Base-by-base conservation (phyloP, 2,797 vertebrate genomes). In the Rhodeus uyekii region DNA sequence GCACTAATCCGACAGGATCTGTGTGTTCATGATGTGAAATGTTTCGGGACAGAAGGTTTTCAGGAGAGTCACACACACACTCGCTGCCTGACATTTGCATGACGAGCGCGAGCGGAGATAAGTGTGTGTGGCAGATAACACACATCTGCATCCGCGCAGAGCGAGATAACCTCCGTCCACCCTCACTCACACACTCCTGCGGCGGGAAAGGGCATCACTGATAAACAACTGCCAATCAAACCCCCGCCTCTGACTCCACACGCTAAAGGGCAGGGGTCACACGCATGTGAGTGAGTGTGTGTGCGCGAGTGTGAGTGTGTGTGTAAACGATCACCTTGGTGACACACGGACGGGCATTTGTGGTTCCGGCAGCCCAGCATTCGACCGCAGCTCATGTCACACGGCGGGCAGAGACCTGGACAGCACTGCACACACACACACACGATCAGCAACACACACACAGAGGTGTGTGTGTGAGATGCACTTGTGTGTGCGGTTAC, bases 271-370 rank as follows among this genome's bases (percentile, higher is more conserved):
- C n/a, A n/a, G n/a, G n/a, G n/a, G n/a, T n/a, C n/a, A n/a, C n/a
- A n/a, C n/a, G n/a, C n/a, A n/a, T n/a, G n/a, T n/a, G n/a, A n/a
- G n/a, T n/a, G n/a, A n/a, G n/a, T 64, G 74, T 78, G 71, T 63
- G 65, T 76, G 75, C 58, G 10, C 24, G 46, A 9, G 46, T 46
- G 72, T 27, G 46, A 38, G 72, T 27, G 76, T 68, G 38, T 42
- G 32, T 69, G 14, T 50, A 9, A 36, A 9, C 6, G 19, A 3
- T 95, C 95, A 99, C 97, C 98, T 96, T 95, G 97, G 89, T 99
- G 98, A 89, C 98, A 99, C 81, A 95, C 93, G 0, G 97, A 98
- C 22, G 97, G 97, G 90, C 98, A 99, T 90, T 97, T 98, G 91
- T 99, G 98, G 93, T 99, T 99, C 68, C 97, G 94, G 90, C 98